phyloP scores from a whole-genome alignment of 2,113 vertebrate species.

The Dolichotis patagonum region DNA sequence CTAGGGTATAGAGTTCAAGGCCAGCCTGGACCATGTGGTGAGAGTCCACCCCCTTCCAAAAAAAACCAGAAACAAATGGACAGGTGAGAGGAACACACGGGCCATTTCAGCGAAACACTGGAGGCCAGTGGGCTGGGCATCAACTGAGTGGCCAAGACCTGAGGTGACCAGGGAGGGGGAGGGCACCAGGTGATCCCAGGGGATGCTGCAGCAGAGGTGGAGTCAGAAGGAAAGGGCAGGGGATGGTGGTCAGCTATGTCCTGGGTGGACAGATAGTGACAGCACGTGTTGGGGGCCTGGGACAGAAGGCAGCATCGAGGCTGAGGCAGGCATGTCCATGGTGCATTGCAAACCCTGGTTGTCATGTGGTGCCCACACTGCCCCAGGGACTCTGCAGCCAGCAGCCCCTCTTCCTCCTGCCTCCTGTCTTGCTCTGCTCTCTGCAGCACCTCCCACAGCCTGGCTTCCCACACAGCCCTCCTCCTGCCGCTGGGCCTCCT shows the following conservation, averaged over 20 bases:
- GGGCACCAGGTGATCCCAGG: neutral
- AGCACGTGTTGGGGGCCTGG: neutral
- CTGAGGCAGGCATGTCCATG: neutral
- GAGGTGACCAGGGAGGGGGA: neutral
- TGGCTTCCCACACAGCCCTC: neutral
- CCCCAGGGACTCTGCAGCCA: neutral
- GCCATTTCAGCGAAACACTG: neutral
- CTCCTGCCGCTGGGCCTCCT: neutral
- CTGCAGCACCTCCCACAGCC: neutral
- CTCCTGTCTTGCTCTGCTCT: neutral
- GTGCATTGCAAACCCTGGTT: neutral
- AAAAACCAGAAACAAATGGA: neutral
- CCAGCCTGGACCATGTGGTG: neutral
- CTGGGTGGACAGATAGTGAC: neutral
- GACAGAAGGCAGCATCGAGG: neutral
- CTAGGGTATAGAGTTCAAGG: neutral
- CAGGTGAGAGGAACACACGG: neutral
- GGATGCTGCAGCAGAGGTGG: neutral
- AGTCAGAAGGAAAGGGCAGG: neutral
- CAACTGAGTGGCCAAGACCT: neutral
- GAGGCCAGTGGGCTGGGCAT: no score
- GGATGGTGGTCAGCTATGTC: neutral
- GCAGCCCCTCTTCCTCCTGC: no score
- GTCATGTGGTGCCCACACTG: neutral
- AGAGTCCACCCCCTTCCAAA: no score